A percentile compares a stretch with the other conserved stretches of the same genome.
These are phyloP conservation scores for Drosophila kurseongensis DNA, from an alignment of 1,140 invertebrate species.

Conservation along the genomic window DNA sequence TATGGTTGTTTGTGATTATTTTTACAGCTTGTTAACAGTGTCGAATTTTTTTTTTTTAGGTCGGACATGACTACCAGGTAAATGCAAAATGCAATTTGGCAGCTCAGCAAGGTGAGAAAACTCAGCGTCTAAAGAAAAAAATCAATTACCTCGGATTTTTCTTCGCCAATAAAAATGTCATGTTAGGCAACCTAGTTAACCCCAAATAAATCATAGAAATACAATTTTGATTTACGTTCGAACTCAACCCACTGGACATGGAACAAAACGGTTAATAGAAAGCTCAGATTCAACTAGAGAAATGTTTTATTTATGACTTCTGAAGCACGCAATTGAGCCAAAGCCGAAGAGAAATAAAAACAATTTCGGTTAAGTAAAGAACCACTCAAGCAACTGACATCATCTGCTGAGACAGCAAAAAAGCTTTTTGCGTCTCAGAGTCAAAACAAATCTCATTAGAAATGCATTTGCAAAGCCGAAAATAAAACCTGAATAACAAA, in stretches of 20 bases:
- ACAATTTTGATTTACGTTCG: constrained; percentile 38
- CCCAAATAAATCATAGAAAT: constrained; percentile 22
- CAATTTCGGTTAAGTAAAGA: constrained; percentile 17
- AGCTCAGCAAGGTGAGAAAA: constrained; percentile 21
- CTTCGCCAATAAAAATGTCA: constrained; percentile 6
- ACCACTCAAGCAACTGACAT: constrained; percentile 57
- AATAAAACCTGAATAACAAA: constrained; percentile 47
- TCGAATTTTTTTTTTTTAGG: constrained; percentile 14
- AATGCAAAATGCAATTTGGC: constrained; percentile 16
- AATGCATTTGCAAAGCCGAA: constrained; percentile 66
- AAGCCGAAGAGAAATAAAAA: constrained; percentile 6
- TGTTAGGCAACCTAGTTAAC: constrained; percentile 3
- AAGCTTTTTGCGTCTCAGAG: constrained; percentile 41
- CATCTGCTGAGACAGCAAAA: constrained; percentile 58
- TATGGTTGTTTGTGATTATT: constrained; percentile 50
- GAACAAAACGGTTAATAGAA: constrained; percentile 48
- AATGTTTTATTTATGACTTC: constrained; percentile 57
- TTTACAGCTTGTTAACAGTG: constrained; percentile 64
- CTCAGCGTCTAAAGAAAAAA: constrained; percentile 1
- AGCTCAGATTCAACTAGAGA: constrained; percentile 12
- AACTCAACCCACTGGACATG: constrained; percentile 16
- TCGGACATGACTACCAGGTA: constrained; percentile 22
- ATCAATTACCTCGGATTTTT: constrained; percentile 20
- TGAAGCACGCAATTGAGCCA: constrained; percentile 43
- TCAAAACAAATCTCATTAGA: constrained; percentile 60